Base-by-base conservation (phyloP, 2,888 invertebrate genomes). In the Pristionchus mayeri region DNA sequence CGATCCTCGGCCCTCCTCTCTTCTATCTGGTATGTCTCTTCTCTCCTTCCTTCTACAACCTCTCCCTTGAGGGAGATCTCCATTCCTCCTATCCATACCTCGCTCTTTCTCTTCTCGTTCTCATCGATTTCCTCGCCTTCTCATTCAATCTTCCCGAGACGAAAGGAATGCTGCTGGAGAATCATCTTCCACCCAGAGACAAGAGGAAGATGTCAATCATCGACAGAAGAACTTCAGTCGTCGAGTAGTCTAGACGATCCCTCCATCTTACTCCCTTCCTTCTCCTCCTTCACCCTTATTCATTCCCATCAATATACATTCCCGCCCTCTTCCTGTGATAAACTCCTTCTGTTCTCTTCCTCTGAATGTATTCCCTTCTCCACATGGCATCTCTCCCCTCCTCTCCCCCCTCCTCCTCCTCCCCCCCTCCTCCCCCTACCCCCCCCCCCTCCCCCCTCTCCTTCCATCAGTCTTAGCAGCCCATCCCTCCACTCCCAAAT, bases 91-190 rank as follows among this genome's bases (percentile, higher is more conserved):
- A 13, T 48, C 83, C 83, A 0, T 83, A 83, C 37, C 11, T 50
- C 11, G 16, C 52, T 48, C 71, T 83, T 16, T 30, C 71, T 18
- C 24, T 71, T 34, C 52, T 83, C 50, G 67, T 71, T 27, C 34
- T 44, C 30, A 71, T 83, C 16, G 83, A 83, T 37, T 34, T 67
- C 37, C 11, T 83, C 16, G 34, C 34, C 52, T 83, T 83, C 52
- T 34, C 27, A 11, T 27, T 71, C 24, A 34, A 24, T 24, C 67
- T 83, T 21, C 71, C 67, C 18, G 83, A 83, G 34, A 83, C 83
- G 21, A 83, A 83, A 34, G 71, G 71, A 48, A 48, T 40, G 71
- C 21, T 37, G 9, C 50, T 83, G 4, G 83, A 83, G 83, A 83
- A 83, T 57, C 67, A 83, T 71, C 71, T 83, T 2, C 83, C 83